A percentile compares a stretch with the other conserved stretches of the same genome.
These are phyloP conservation scores for Antheraea assamensis DNA, from an alignment of 2,888 invertebrate species.

Conservation along the genomic window DNA sequence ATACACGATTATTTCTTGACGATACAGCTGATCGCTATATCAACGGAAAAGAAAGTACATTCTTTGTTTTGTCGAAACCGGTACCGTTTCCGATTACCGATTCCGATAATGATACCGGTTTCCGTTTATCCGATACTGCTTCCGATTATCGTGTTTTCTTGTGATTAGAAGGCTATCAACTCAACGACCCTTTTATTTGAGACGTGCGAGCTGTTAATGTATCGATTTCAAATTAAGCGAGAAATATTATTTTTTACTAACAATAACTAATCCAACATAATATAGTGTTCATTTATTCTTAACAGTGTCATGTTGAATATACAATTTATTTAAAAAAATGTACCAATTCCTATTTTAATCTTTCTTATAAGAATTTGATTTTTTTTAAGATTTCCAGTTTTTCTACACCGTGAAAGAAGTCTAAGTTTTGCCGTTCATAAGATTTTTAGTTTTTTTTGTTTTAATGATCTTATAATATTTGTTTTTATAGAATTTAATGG, in stretches of 20 bases:
- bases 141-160: constrained; percentile 12
- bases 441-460: too few relatives aligned
- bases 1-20: not conserved
- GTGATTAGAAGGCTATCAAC: constrained; percentile 9
- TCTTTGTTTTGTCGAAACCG: not conserved
- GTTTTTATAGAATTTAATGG: too few relatives aligned
- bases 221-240: constrained; percentile 12
- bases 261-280: too few relatives aligned
- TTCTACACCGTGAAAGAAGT: too few relatives aligned
- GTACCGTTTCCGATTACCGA: not conserved
- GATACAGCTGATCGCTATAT: not conserved
- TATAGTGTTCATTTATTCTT: too few relatives aligned
- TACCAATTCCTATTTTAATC: too few relatives aligned
- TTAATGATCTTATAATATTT: too few relatives aligned
- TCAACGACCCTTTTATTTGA: constrained; percentile 17
- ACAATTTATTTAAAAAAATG: too few relatives aligned
- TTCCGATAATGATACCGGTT: not conserved
- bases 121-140: not conserved
- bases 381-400: too few relatives aligned
- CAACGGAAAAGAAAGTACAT: not conserved
- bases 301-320: too few relatives aligned
- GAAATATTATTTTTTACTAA: not conserved
- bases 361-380: too few relatives aligned
- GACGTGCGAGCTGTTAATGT: constrained; percentile 19
- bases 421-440: too few relatives aligned